A percentile compares a stretch with the other conserved stretches of the same genome.
Conservation (phyloP, 2,113 vertebrate species). For the Burhinus oedicnemus region DNA sequence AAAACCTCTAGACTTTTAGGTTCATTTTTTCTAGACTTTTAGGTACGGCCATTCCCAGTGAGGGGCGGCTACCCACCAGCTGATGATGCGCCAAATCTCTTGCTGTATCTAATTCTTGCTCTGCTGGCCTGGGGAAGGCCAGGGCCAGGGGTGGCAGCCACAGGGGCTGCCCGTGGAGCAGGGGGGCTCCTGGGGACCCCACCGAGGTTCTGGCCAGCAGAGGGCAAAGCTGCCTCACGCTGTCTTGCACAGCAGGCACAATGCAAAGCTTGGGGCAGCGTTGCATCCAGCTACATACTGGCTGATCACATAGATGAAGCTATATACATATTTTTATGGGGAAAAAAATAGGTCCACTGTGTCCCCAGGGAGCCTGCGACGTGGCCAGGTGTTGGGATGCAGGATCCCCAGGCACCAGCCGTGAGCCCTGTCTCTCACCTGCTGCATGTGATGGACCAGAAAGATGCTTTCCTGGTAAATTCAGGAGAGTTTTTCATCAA, state of each 20-base stretch:
- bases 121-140: fast-evolving
- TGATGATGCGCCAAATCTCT: fast-evolving
- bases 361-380: background rate
- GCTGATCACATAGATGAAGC: fast-evolving
- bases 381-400: background rate
- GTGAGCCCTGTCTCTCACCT: background rate
- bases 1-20: too few relatives aligned
- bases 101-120: too few relatives aligned
- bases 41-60: fast-evolving
- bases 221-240: constrained; percentile 33
- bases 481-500: background rate
- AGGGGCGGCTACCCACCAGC: background rate
- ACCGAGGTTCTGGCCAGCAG: background rate
- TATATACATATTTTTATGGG: fast-evolving
- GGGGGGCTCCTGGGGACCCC: background rate
- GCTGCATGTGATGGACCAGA: background rate
- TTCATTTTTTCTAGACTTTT: background rate
- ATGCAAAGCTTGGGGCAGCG: too few relatives aligned
- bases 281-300: too few relatives aligned
- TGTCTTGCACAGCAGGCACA: background rate
- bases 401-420: too few relatives aligned
- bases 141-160: fast-evolving
- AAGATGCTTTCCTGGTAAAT: background rate
- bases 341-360: background rate
- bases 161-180: fast-evolving